Evolutionary conservation across 2,888 invertebrate genomes (phyloP).

Genomic region (Morpho deidamia): DNA sequence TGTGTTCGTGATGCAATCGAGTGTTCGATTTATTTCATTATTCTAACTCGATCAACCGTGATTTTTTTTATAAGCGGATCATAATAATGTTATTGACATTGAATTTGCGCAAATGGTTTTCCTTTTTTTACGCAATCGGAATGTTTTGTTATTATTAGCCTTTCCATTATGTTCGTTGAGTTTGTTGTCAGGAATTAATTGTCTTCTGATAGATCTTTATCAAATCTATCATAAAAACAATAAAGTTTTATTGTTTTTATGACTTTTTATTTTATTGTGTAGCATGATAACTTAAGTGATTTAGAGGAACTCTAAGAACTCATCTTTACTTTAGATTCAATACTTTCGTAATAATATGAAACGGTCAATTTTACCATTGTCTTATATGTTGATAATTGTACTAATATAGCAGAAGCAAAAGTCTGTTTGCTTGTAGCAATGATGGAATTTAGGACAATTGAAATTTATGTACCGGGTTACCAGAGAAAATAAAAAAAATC

Average conservation of each 20-base stretch:
- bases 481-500: too few relatives aligned
- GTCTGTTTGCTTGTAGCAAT: too few relatives aligned
- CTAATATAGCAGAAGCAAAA: neutral
- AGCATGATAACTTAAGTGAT: too few relatives aligned
- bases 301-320: too few relatives aligned
- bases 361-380: neutral
- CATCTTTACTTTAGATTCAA: too few relatives aligned
- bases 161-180: neutral
- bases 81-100: constrained; percentile 14
- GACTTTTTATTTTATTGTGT: too few relatives aligned
- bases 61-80: constrained; percentile 9
- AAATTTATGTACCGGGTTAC: too few relatives aligned
- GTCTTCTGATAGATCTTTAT: too few relatives aligned
- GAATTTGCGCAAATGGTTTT: constrained; percentile 7
- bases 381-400: neutral
- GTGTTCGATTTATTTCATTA: constrained; percentile 7
- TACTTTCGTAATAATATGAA: too few relatives aligned
- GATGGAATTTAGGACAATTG: too few relatives aligned
- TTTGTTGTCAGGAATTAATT: neutral
- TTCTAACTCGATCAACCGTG: constrained; percentile 18
- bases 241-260: too few relatives aligned
- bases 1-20: constrained; percentile 19
- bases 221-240: too few relatives aligned
- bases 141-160: neutral
- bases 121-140: neutral